Base-by-base conservation (phyloP, 1,140 invertebrate species). In the Drosophila dunni region DNA sequence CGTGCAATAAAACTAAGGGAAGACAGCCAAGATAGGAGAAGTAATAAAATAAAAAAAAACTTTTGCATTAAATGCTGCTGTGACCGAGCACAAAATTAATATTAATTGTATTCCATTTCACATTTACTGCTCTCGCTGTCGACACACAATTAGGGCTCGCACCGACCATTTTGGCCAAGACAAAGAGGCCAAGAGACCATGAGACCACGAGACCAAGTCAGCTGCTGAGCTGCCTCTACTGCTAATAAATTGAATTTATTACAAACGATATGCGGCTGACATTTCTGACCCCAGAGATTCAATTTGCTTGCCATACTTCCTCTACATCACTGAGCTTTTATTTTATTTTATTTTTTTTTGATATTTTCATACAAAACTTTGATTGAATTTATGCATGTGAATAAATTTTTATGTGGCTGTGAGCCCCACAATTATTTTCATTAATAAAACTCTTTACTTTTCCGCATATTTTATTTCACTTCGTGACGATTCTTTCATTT, bases 191-290 rank as follows among this genome's bases (percentile, higher is more conserved):
- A 74, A 62, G 42, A 74, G 71, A 72, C 71, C 45, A 56, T 51
- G 68, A 63, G 56, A 51, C 44, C 61, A 73, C 64, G 17, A 20
- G 40, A 40, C 7, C 38, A 40, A 40, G 38, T 40, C 17, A 20
- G 17, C 17, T 20, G 17, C 11, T 33, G 48, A 34, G 50, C 60
- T 63, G 56, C 17, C 64, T 48, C 15, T 29, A 36, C 45, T 67
- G 71, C 57, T 79, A 83, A 75, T 88, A 83, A 86, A 88, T 83
- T 79, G 69, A 88, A 83, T 88, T 89, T 83, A 89, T 88, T 80
- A 75, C 80, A 68, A 44, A 60, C 61, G 68, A 86, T 81, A 74
- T 72, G 42, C 58, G 46, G 61, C 61, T 69, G 76, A 83, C 86
- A 88, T 81, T 75, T 79, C 73, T 54, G 67, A 64, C 40, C 38